Conservation (phyloP, 30 jellyfish, hydroid and myxozoan genomes). For the Turritopsis rubra region DNA sequence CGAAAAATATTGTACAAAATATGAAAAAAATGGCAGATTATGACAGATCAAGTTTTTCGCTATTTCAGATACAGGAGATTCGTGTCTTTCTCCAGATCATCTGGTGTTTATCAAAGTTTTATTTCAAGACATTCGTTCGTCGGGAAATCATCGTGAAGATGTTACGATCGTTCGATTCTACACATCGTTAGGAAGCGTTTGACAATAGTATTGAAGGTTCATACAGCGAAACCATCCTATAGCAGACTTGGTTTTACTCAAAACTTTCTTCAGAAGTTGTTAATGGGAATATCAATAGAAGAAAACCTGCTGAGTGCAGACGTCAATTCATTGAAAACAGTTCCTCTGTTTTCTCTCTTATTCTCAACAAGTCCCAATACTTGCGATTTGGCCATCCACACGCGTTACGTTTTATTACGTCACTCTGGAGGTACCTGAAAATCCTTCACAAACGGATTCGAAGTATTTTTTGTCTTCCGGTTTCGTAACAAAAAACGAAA, state of each 20-base stretch:
- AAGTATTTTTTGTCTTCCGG: conserved; percentile 34
- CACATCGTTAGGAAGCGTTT: not conserved
- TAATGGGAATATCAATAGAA: not conserved
- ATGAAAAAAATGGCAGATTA: too few relatives aligned
- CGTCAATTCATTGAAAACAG: too few relatives aligned
- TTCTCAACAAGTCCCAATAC: not conserved
- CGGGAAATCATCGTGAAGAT: not conserved
- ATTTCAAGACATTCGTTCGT: not conserved
- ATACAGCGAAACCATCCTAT: not conserved
- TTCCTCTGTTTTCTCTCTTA: not conserved
- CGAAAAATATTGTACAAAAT: not conserved
- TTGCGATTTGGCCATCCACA: not conserved
- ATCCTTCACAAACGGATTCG: conserved; percentile 30
- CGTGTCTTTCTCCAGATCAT: too few relatives aligned
- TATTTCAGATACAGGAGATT: too few relatives aligned
- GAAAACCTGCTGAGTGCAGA: too few relatives aligned
- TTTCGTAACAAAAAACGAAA: conserved; percentile 39
- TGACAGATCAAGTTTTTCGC: too few relatives aligned
- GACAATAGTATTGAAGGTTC: not conserved
- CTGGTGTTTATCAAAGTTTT: not conserved
- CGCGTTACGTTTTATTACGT: conserved; percentile 1
- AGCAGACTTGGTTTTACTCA: too few relatives aligned
- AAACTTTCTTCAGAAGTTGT: not conserved
- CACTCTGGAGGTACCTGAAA: conserved; percentile 16
- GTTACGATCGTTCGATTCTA: not conserved